phyloP scores from a whole-genome alignment of 2,113 vertebrate species.

The Scolopax mira region DNA sequence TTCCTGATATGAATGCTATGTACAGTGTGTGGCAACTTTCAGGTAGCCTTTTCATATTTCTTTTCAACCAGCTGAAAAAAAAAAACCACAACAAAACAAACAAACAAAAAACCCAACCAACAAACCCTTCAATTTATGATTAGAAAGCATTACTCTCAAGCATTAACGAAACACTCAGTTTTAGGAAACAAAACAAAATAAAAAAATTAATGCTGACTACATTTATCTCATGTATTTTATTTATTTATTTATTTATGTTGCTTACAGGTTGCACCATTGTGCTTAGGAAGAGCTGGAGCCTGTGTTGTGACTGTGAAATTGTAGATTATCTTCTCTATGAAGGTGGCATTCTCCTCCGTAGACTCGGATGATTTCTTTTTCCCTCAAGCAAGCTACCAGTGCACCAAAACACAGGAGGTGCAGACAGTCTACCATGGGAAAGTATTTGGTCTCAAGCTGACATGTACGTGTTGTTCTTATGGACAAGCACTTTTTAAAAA shows the following conservation, averaged over 20 bases:
- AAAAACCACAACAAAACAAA: too few species aligned
- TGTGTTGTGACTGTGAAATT: slow-evolving; percentile 94
- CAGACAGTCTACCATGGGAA: slow-evolving; percentile 18
- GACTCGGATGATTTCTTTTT: not conserved
- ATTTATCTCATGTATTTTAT: not conserved
- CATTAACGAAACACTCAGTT: not conserved
- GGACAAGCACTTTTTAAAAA: slow-evolving; percentile 46
- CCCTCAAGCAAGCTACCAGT: not conserved
- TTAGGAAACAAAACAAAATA: rapidly evolving
- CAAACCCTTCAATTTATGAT: not conserved
- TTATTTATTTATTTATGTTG: not conserved
- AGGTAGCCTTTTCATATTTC: not conserved
- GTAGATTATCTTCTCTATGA: slow-evolving; percentile 64
- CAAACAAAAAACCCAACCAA: not conserved
- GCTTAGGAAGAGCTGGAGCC: slow-evolving; percentile 93
- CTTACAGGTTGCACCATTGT: slow-evolving; percentile 90
- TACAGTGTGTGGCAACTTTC: not conserved
- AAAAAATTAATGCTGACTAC: not conserved
- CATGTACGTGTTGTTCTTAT: not conserved
- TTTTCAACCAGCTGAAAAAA: not conserved
- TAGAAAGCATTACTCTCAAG: not conserved
- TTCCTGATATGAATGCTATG: not conserved
- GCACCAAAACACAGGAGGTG: not conserved
- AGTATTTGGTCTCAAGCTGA: slow-evolving; percentile 33
- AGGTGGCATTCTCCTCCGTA: not conserved